A percentile compares a stretch with the other conserved stretches of the same genome.
Conservation (phyloP, 2,113 vertebrate genomes). For the Serilophus lunatus region DNA sequence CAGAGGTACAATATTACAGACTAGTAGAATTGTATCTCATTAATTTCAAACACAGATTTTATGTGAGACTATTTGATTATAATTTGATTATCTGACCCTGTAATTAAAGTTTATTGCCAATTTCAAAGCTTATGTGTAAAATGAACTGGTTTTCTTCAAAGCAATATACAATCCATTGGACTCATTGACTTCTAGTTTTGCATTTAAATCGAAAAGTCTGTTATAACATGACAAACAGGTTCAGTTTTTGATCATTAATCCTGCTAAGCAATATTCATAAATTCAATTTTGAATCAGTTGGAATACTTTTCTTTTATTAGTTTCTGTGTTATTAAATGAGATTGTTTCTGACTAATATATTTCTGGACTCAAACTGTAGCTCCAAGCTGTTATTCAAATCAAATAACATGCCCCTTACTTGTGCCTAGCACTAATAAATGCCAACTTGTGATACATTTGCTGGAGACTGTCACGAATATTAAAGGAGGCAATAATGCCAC, state of each 20-base stretch:
- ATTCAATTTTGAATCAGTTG: conserved; percentile 97
- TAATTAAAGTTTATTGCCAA: conserved; percentile 82
- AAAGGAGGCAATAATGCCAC: conserved; percentile 83
- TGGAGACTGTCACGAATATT: conserved; percentile 85
- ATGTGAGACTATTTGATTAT: conserved; percentile 78
- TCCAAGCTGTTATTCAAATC: conserved; percentile 99
- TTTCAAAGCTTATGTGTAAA: conserved; percentile 76
- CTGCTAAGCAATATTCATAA: conserved; percentile 98
- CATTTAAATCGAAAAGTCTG: conserved; percentile 82
- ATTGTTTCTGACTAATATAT: conserved; percentile 99
- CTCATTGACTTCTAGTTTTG: conserved; percentile 76
- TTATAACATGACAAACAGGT: conserved; percentile 86
- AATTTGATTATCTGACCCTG: conserved; percentile 82
- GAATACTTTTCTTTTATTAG: conserved; percentile 98
- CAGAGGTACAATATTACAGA: conserved; percentile 64
- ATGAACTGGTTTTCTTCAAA: conserved; percentile 76
- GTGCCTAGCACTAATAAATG: conserved; percentile 99
- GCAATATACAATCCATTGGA: conserved; percentile 73
- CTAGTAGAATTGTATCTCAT: conserved; percentile 75
- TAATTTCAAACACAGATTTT: conserved; percentile 80
- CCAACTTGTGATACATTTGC: conserved; percentile 95
- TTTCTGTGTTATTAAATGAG: conserved; percentile 99
- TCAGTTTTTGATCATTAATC: conserved; percentile 88
- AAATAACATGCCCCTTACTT: conserved; percentile 99
- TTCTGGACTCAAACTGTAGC: conserved; percentile 91